Evolutionary conservation across 2,888 invertebrate genomes (phyloP).

Genomic region (Aphidius colemani): DNA sequence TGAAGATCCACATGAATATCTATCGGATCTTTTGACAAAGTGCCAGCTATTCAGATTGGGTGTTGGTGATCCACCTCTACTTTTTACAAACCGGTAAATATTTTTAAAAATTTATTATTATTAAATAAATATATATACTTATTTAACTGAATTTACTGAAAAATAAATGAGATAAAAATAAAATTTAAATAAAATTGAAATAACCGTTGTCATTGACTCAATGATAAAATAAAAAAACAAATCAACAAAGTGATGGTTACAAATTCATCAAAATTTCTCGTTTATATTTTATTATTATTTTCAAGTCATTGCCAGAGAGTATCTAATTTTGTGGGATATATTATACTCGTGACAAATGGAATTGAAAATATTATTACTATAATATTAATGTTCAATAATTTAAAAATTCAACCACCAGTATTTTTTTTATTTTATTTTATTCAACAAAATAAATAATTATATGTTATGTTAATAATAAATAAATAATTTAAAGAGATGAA

Average conservation of each 20-base stretch:
- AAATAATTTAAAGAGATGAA: too few relatives aligned
- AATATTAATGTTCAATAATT: conserved; percentile 43
- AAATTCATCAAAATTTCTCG: conserved; percentile 11
- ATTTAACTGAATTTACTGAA: too few relatives aligned
- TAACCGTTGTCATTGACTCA: too few relatives aligned
- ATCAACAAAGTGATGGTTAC: conserved; percentile 16
- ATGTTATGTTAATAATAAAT: too few relatives aligned
- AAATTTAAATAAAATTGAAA: too few relatives aligned
- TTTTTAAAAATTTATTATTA: conserved; percentile 3
- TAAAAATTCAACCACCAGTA: conserved; percentile 38
- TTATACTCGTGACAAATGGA: conserved; percentile 49
- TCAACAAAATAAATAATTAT: too few relatives aligned
- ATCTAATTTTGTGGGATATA: conserved; percentile 39
- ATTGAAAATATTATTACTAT: conserved; percentile 43
- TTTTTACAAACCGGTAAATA: conserved; percentile 53
- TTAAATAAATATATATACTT: conserved; percentile 3
- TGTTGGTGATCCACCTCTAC: conserved; percentile 58
- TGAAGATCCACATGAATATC: conserved; percentile 59
- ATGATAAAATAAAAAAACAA: neutral
- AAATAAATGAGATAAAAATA: too few relatives aligned
- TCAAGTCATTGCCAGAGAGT: conserved; percentile 10
- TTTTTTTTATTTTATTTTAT: conserved; percentile 23
- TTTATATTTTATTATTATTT: conserved; percentile 10
- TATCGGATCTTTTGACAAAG: conserved; percentile 58
- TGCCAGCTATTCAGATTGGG: conserved; percentile 61